These are phyloP conservation scores for Oreonectes daqikongensis DNA, from an alignment of 2,797 vertebrate species.

Conservation along the genomic window DNA sequence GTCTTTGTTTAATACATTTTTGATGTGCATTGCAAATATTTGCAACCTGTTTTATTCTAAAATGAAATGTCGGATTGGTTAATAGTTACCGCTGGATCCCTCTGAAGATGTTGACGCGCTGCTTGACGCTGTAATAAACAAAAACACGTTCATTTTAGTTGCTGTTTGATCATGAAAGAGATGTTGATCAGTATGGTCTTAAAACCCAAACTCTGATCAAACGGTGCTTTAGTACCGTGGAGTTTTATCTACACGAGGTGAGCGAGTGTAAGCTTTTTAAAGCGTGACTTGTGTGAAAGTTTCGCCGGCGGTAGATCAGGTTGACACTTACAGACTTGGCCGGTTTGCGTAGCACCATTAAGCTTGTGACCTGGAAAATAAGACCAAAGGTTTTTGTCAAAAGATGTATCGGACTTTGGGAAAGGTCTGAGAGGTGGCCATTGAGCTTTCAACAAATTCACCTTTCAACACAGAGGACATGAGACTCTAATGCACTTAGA, in stretches of 20 bases:
- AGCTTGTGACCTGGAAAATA: conserved; percentile 60
- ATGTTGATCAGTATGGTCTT: not conserved
- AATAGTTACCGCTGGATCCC: conserved; percentile 53
- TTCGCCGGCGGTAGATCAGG: conserved; percentile 33
- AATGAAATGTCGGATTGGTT: not conserved
- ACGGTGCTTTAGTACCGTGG: no score
- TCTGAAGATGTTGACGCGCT: conserved; percentile 45
- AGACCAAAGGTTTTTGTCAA: conserved; percentile 48
- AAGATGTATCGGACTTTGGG: conserved; percentile 47
- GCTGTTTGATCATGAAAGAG: not conserved
- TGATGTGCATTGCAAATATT: not conserved
- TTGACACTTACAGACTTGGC: conserved; percentile 53
- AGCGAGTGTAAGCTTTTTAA: conserved; percentile 23
- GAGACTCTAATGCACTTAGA: conserved; percentile 54
- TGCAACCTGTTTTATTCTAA: not conserved
- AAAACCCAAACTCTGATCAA: not conserved
- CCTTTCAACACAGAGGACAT: conserved; percentile 53
- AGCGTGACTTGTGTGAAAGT: conserved; percentile 28
- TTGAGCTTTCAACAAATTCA: conserved; percentile 47
- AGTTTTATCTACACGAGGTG: conserved; percentile 5
- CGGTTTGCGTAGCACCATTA: conserved; percentile 54
- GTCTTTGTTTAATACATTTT: not conserved
- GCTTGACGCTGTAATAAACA: conserved; percentile 54
- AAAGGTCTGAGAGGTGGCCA: conserved; percentile 35
- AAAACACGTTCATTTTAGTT: conserved; percentile 4